Percentiles rank a stretch among this genome's conserved stretches.
Conservation (phyloP, 1,140 invertebrate species). For the Pseudobourletiella spinata region DNA sequence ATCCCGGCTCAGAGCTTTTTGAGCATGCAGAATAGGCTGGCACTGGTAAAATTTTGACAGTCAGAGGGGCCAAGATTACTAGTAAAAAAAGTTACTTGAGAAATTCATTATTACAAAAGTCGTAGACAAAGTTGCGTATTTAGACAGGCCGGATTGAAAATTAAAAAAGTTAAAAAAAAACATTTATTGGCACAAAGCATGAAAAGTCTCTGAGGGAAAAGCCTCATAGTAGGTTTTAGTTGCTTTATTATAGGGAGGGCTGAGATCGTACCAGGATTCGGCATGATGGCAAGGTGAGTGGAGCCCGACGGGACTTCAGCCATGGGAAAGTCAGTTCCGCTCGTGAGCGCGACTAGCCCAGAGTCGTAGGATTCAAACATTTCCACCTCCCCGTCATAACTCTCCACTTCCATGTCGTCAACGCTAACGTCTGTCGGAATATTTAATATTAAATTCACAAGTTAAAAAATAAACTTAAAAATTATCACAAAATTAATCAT, state of each 20-base stretch:
- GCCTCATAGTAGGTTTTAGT: too few relatives aligned
- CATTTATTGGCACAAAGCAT: background rate
- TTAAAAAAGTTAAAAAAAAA: background rate
- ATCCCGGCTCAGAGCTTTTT: too few relatives aligned
- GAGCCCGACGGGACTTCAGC: background rate
- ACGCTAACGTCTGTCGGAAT: constrained; percentile 19
- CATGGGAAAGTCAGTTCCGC: constrained; percentile 23
- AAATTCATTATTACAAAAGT: too few relatives aligned
- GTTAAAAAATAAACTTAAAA: background rate
- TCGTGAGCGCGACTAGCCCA: background rate
- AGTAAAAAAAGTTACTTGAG: too few relatives aligned
- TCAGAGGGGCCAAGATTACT: too few relatives aligned
- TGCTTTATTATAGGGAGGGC: too few relatives aligned
- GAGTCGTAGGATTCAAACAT: constrained; percentile 35
- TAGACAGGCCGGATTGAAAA: too few relatives aligned
- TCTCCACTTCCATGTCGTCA: constrained; percentile 53
- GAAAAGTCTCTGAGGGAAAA: too few relatives aligned
- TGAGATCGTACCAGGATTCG: background rate
- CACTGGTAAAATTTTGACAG: too few relatives aligned
- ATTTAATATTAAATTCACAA: background rate
- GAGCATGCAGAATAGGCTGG: too few relatives aligned
- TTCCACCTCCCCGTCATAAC: constrained; percentile 43
- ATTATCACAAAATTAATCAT: background rate
- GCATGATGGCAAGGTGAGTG: constrained; percentile 23
- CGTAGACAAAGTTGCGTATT: background rate